Evolutionary conservation across 2,888 invertebrate genomes (phyloP).

Genomic region (Drosophila pseudotalamancana): DNA sequence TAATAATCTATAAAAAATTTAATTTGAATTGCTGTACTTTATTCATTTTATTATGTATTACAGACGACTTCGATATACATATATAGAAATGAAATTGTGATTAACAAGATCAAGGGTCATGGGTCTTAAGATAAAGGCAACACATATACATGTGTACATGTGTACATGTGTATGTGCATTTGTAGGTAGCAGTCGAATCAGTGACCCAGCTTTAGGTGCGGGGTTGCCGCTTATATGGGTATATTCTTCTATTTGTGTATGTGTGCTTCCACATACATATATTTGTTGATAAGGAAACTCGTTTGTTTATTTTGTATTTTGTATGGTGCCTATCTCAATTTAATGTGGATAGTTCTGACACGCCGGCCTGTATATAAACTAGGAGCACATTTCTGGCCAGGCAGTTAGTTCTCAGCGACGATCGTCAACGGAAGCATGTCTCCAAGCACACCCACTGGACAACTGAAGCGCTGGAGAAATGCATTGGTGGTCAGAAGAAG

Average conservation of each 20-base stretch:
- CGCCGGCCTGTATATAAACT: slow-evolving; percentile 56
- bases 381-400: slow-evolving; percentile 13
- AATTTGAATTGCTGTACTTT: no score
- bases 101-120: slow-evolving; percentile 42
- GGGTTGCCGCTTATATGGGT: slow-evolving; percentile 8
- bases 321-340: slow-evolving; percentile 48
- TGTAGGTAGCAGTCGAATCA: slow-evolving; percentile 9
- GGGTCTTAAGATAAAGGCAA: slow-evolving; percentile 31
- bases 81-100: slow-evolving; percentile 36
- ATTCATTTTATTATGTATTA: no score
- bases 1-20: no score
- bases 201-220: slow-evolving; percentile 17
- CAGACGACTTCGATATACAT: no score
- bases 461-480: background rate
- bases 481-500: no score
- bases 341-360: slow-evolving; percentile 26
- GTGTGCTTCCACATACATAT: background rate
- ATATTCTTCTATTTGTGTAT: background rate
- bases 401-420: slow-evolving; percentile 58
- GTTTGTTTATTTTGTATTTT: no score
- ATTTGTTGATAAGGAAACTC: slow-evolving; percentile 35
- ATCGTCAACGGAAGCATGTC: slow-evolving; percentile 51
- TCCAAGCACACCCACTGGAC: background rate
- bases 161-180: background rate
- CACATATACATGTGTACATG: slow-evolving; percentile 1